Percentiles rank a stretch among this genome's conserved stretches.
phyloP scores from a whole-genome alignment of 2,797 vertebrate genomes.

The Alosa sapidissima region DNA sequence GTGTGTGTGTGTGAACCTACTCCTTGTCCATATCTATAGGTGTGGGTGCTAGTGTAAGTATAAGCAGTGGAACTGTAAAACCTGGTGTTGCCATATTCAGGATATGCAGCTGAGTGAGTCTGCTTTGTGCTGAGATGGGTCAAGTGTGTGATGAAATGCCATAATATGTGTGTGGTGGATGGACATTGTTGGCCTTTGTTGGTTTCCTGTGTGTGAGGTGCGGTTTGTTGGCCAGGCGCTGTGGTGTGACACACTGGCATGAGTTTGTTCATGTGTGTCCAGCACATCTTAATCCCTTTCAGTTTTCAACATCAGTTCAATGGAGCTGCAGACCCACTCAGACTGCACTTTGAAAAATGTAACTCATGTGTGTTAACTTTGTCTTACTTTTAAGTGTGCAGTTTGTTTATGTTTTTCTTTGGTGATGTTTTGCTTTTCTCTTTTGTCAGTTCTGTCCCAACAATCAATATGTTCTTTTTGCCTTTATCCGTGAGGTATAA shows the following conservation, averaged over 20 bases:
- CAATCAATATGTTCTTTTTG: not conserved
- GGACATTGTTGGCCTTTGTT: not conserved
- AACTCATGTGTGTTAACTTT: not conserved
- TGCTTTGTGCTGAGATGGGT: not conserved
- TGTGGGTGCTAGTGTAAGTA: not conserved
- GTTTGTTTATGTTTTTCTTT: not conserved
- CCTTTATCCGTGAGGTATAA: not conserved
- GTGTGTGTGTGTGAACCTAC: not conserved
- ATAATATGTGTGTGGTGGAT: not conserved
- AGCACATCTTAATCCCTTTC: not conserved
- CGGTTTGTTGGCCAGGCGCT: not conserved
- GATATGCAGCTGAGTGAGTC: not conserved
- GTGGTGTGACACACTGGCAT: not conserved
- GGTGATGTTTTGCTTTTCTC: not conserved
- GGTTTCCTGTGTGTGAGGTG: not conserved
- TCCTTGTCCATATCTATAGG: not conserved
- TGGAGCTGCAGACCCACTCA: not conserved
- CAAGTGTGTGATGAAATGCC: constrained; percentile 5
- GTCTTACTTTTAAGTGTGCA: not conserved
- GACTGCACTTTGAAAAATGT: not conserved
- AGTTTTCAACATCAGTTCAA: not conserved
- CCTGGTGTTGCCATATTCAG: not conserved
- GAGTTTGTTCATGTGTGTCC: not conserved
- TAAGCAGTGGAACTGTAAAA: not conserved
- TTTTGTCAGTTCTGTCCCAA: not conserved